These are phyloP conservation scores for Anabacerthia variegaticeps DNA, from an alignment of 2,797 vertebrate genomes.

Conservation along the genomic window DNA sequence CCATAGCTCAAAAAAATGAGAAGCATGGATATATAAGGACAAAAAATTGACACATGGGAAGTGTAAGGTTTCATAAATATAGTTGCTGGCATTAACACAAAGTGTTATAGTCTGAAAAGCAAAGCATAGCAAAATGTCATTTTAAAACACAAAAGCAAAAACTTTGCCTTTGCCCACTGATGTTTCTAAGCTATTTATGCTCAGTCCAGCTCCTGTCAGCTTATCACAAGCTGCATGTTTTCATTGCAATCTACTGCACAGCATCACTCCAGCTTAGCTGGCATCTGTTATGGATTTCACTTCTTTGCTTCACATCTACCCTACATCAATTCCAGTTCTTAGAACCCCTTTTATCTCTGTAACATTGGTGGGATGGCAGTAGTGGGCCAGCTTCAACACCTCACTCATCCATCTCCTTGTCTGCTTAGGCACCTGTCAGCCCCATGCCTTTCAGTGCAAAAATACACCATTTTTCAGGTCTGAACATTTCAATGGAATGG, in stretches of 20 bases:
- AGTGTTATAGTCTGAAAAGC: conserved; percentile 3
- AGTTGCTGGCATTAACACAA: neutral
- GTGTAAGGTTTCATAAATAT: conserved; percentile 20
- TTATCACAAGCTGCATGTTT: conserved; percentile 52
- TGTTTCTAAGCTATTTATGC: conserved; percentile 47
- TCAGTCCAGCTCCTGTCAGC: conserved; percentile 40
- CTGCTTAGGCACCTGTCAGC: neutral
- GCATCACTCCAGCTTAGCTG: conserved; percentile 41
- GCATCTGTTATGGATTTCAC: conserved; percentile 32
- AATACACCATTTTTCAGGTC: neutral
- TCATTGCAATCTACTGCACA: conserved; percentile 52
- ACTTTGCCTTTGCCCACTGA: conserved; percentile 20
- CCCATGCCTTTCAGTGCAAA: neutral
- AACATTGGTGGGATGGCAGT: neutral
- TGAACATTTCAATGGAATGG: neutral
- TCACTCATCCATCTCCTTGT: neutral
- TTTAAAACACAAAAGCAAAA: conserved; percentile 28
- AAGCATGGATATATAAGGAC: neutral
- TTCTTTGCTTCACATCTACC: neutral
- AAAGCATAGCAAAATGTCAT: conserved; percentile 29
- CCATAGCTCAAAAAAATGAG: neutral
- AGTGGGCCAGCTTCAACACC: neutral
- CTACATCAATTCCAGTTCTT: neutral
- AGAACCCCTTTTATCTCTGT: neutral
- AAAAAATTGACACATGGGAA: conserved; percentile 8